Conservation (phyloP, 2,888 invertebrate genomes). For the Troilus luridus region DNA sequence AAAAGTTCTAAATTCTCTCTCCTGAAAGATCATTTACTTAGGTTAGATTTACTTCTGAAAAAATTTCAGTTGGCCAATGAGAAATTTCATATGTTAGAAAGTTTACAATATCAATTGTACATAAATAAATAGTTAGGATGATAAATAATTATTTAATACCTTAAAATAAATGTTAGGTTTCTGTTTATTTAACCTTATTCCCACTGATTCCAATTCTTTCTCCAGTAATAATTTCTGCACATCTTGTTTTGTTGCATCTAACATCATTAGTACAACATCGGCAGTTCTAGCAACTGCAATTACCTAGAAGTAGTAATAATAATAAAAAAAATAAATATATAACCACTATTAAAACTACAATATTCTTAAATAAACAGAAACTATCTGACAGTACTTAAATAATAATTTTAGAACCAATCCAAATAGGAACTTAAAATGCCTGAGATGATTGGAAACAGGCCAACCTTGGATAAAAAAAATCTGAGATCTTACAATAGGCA, state of each 20-base stretch:
- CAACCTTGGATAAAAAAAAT: no score
- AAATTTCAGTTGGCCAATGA: no score
- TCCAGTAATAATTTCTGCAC: conserved; percentile 93
- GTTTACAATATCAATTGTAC: not conserved
- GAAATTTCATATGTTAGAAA: no score
- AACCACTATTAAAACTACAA: not conserved
- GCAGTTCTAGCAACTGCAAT: conserved; percentile 99
- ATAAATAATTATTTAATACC: conserved; percentile 70
- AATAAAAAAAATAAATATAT: not conserved
- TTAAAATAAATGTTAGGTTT: conserved; percentile 99
- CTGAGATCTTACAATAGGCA: no score
- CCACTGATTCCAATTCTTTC: conserved; percentile 96
- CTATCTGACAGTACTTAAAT: not conserved
- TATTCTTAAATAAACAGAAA: not conserved
- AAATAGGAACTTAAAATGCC: no score
- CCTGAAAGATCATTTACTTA: no score
- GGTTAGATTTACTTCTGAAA: no score
- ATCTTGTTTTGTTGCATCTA: conserved; percentile 98
- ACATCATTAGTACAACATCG: conserved; percentile 98
- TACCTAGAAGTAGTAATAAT: conserved; percentile 75
- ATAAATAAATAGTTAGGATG: not conserved
- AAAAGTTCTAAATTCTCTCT: no score
- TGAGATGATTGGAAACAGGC: no score
- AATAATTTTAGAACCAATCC: no score
- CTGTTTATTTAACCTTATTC: conserved; percentile 93